Conservation (phyloP, 2,888 invertebrate species). For the Atherix ibis region DNA sequence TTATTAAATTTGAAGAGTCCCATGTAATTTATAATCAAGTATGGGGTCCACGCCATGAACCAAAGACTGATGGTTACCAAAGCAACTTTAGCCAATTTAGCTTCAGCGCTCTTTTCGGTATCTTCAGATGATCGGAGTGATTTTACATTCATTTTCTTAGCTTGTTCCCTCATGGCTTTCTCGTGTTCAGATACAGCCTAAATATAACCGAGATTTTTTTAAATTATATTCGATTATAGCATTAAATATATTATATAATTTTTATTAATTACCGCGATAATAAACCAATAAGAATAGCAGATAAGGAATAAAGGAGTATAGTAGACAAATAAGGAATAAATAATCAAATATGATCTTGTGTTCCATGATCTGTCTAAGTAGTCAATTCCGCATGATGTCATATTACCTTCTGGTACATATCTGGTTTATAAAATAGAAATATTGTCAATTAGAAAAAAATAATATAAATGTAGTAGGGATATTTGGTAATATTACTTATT, state of each 20-base stretch:
- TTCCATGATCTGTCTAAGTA: conserved; percentile 61
- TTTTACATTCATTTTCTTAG: conserved; percentile 87
- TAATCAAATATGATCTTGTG: conserved; percentile 62
- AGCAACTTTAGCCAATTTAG: conserved; percentile 78
- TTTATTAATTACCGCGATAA: conserved; percentile 47
- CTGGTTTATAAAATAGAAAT: conserved; percentile 29
- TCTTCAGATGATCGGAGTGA: conserved; percentile 67
- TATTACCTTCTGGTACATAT: conserved; percentile 86
- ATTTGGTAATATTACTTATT: conserved; percentile 48
- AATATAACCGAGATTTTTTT: neutral
- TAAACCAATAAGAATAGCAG: conserved; percentile 77
- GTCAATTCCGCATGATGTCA: conserved; percentile 86
- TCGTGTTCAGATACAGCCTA: conserved; percentile 73
- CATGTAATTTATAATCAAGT: conserved; percentile 63
- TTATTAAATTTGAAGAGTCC: conserved; percentile 61
- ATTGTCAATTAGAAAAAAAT: neutral
- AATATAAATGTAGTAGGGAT: neutral
- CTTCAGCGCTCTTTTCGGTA: conserved; percentile 65
- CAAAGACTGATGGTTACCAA: conserved; percentile 78
- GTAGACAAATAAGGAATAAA: conserved; percentile 66
- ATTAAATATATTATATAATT: conserved; percentile 9
- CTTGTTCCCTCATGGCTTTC: conserved; percentile 74
- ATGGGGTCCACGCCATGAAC: conserved; percentile 89
- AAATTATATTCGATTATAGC: neutral
- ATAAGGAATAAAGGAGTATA: conserved; percentile 61